Base-by-base conservation (phyloP, 2,797 vertebrate species). In the Tauraco hartlaubi region DNA sequence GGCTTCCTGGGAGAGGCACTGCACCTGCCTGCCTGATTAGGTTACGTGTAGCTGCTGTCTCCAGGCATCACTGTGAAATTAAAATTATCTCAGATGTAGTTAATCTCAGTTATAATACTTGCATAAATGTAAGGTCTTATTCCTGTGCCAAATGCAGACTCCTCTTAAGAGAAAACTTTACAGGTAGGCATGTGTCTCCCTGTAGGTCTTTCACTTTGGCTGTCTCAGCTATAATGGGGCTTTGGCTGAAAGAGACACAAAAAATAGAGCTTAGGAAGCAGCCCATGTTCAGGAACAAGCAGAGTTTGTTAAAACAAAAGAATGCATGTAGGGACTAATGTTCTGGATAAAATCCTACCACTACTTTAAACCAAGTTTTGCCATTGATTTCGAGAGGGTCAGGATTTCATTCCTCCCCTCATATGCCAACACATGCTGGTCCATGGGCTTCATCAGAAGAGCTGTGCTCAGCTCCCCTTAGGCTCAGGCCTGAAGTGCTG, bases 341-440 rank as follows among this genome's bases (percentile, higher is more conserved):
- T 26, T 91, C 51, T 62, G 18, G 15, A 39, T 66, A 56, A 83
- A 93, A 83, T 71, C 17, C 61, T 91, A 44, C 33, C 12, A 18
- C 44, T 90, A 41, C 22, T 90, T 88, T 74, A 82, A 91, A 81
- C 14, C 31, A 62, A 72, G 22, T 62, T 92, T 92, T 96, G 51
- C 23, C 52, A 69, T 1, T 76, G 52, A 74, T 79, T 94, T 78
- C 29, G 66, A 62, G 58, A 77, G 46, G 63, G 16, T 63, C 46
- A 63, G 66, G 31, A 82, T 89, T 87, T 89, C 54, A 39, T 1
- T 64, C n/a, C 22, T 73, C 52, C 75, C 73, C 37, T 80, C 46
- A 6, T 19, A 61, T 4, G 6, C 15, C 33, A 75, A 43, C 66
- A 66, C 7, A 1, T 69, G 80, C 29, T 48, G 88, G n/a, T 55